phyloP scores from a whole-genome alignment of 2,113 vertebrate species.

The Proteles cristata region DNA sequence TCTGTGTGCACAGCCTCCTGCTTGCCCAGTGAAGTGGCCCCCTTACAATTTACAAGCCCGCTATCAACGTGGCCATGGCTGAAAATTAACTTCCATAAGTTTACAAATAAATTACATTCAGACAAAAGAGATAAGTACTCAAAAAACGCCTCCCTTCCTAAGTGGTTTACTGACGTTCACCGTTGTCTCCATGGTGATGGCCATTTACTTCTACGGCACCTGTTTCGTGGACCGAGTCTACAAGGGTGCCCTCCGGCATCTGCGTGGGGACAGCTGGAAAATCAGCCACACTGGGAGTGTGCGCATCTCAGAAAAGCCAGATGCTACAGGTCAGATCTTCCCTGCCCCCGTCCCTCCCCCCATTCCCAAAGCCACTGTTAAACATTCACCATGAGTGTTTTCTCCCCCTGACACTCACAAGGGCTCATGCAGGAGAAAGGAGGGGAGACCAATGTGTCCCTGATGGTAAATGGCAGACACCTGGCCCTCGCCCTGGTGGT shows the following conservation, averaged over 20 bases:
- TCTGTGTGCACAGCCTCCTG: not conserved
- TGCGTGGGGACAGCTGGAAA: not conserved
- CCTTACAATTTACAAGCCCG: not conserved
- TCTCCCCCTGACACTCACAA: not conserved
- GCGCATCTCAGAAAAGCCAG: not conserved
- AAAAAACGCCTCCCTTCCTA: not conserved
- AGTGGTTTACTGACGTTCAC: not conserved
- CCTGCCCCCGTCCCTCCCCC: too few species aligned
- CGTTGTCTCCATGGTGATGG: not conserved
- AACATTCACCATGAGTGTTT: not conserved
- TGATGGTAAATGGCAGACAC: not conserved
- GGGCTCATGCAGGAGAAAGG: not conserved
- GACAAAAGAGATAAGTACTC: not conserved
- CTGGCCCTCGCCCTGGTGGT: not conserved
- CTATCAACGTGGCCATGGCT: not conserved
- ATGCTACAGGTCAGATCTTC: not conserved
- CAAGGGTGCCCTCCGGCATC: rapidly evolving
- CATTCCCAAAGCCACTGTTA: not conserved
- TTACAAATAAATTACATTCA: not conserved
- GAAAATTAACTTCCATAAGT: not conserved
- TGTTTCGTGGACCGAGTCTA: not conserved
- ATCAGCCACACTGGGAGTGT: not conserved
- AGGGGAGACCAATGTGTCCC: not conserved
- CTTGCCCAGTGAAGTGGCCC: not conserved
- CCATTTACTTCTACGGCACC: not conserved